Evolutionary conservation across 2,113 vertebrate genomes (phyloP).

Genomic region (Vireo altiloquus): DNA sequence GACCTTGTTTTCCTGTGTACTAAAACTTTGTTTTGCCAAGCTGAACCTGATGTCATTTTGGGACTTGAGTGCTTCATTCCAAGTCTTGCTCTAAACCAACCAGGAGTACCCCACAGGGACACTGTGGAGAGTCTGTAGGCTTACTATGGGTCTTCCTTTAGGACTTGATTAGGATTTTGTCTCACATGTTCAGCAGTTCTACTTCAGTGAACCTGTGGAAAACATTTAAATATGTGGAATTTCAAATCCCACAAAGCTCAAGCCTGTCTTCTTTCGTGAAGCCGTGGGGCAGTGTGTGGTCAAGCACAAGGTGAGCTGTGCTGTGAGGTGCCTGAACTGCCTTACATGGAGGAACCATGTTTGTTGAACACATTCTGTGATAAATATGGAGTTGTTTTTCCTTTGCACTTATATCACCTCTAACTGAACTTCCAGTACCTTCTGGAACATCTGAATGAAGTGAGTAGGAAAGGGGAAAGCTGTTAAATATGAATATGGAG

Average conservation of each 20-base stretch:
- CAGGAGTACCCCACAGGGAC: neutral
- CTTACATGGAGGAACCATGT: neutral
- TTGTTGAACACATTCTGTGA: neutral
- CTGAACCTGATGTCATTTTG: neutral
- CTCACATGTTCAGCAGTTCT: neutral
- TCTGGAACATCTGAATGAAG: neutral
- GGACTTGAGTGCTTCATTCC: neutral
- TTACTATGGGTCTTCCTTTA: fast-evolving
- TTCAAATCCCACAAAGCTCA: neutral
- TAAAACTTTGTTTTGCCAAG: neutral
- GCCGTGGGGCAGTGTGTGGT: neutral
- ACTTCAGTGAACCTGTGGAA: neutral
- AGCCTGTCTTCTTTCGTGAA: neutral
- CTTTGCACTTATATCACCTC: neutral
- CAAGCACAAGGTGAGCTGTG: neutral
- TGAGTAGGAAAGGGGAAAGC: neutral
- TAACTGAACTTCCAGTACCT: neutral
- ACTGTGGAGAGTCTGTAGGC: too few species aligned
- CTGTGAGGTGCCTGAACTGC: neutral
- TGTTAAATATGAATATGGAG: neutral
- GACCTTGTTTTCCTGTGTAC: neutral
- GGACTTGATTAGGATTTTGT: neutral
- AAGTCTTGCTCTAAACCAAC: neutral
- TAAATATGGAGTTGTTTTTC: neutral
- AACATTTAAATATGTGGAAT: neutral